Evolutionary conservation across 2,113 vertebrate species (phyloP), one percentile per base, ranked within the genome.

Genomic region (Nyctereutes procyonoides): DNA sequence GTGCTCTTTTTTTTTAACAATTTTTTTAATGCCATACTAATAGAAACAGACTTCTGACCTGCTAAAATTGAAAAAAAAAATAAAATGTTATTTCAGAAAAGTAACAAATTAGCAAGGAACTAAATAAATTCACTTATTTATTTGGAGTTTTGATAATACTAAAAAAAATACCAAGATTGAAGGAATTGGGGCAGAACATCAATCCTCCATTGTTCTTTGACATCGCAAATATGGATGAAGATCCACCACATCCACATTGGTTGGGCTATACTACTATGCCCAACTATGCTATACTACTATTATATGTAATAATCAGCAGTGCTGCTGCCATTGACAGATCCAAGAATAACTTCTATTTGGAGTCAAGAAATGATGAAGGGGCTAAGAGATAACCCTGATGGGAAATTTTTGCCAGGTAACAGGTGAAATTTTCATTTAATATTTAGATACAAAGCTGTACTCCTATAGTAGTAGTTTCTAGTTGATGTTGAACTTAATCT

Each of bases 381-480:
- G 12, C 71, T 83, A 62, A 73, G 20, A 76, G 32, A 55, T 56
- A 63, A 95, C 24, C 35, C n/a, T 62, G 51, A 89, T 62, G 8
- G 22, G 5, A 28, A 95, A 76, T 77, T 92, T 79, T 79, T 92
- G 56, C 35, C 17, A 93, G 32, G 2, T 74, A 95, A 60, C 20
- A 69, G 7, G 30, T 92, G 38, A 92, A 58, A 65, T 77, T 93
- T 96, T 73, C 19, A 2, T 51, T 86, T 90, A 86, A 82, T 88
- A 53, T 91, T 81, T 96, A 86, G 56, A 95, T 65, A 16, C 15
- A 77, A 90, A 94, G 65, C 65, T 56, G 9, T 89, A 77, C 14
- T 79, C 43, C 38, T 58, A 8, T 90, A n/a, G 5, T 94, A n/a
- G 65, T 92, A 71, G 35, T 94, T 93, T 95, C 32, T 77, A 85